Conservation (phyloP, 2,797 vertebrate genomes). For the Picus viridis region DNA sequence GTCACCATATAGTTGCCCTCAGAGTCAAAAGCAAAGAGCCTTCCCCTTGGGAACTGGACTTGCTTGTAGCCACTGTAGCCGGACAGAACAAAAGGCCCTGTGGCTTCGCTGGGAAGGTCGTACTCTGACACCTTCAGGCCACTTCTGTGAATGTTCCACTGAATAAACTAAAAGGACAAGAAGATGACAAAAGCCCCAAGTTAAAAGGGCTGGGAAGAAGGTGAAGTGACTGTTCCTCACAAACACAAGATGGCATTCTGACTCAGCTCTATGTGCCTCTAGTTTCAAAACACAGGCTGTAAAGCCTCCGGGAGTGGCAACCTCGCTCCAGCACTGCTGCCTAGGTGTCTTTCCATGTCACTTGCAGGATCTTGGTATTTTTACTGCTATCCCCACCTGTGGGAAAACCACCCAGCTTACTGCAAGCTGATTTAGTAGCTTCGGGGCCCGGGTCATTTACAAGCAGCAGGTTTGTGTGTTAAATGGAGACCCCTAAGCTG, state of each 20-base stretch:
- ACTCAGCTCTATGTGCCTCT: neutral
- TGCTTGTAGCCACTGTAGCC: conserved; percentile 94
- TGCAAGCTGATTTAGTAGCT: neutral
- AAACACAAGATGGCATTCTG: neutral
- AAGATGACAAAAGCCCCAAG: neutral
- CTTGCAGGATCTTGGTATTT: neutral
- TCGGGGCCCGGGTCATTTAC: too few species aligned
- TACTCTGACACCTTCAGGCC: conserved; percentile 93
- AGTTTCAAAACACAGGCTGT: neutral
- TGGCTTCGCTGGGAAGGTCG: conserved; percentile 87
- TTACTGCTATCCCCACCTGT: neutral
- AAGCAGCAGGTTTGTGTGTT: too few species aligned
- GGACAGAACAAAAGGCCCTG: conserved; percentile 92
- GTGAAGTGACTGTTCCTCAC: neutral
- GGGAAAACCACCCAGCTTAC: neutral
- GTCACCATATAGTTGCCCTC: conserved; percentile 94
- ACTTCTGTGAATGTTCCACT: conserved; percentile 98
- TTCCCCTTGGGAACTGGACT: conserved; percentile 92
- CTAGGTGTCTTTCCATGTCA: neutral
- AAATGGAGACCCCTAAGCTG: too few species aligned
- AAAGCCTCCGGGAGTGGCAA: neutral
- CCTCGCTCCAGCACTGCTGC: neutral
- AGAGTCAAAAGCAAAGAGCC: conserved; percentile 96
- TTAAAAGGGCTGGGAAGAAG: neutral
- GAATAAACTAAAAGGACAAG: conserved; percentile 86